Base-by-base conservation (phyloP, 1,140 invertebrate species). In the Neocloeon triangulifer region DNA sequence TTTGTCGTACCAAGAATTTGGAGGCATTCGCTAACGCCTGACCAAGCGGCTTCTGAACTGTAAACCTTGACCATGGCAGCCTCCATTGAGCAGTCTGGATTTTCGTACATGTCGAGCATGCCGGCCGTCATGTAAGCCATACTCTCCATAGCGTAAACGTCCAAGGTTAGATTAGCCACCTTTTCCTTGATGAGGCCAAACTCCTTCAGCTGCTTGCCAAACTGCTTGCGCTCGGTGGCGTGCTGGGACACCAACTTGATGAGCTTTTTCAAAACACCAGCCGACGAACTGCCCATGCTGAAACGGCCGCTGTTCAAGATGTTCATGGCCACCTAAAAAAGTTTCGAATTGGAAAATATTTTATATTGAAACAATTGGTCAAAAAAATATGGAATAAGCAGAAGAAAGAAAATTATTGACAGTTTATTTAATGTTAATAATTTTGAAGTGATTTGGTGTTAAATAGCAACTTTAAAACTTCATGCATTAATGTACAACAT, bases 101-200 rank as follows among this genome's bases (percentile, higher is more conserved):
- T 52, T 7, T 69, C 52, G 36, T 70, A 72, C 9, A 51, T 52
- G 45, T 84, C 79, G 16, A 69, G 43, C 7, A 77, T 48, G 4
- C 67, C 68, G 22, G 71, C 61, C 0, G 75, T 78, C 17, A 79
- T 41, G 48, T 79, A 86, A 0, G 69, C 51, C 53, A 76, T 67
- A 42, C 73, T 75, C 46, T 86, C 80, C 56, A 81, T 71, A 1
- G 63, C 64, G 46, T 84, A 86, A 4, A 66, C 50, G 2, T 52
- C 41, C 4, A 46, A 47, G 6, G 58, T 48, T 13, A 69, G 52
- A 41, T 59, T 52, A 2, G 61, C 58, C 35, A 77, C 39, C 25
- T 66, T 59, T 25, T 61, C 52, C 43, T 64, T 51, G 3, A 66
- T 55, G 0, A 62, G 28, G 13, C 64, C 62, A 44, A 63, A 61